phyloP scores from a whole-genome alignment of 2,113 vertebrate genomes.

The Himantopus leucocephalus region DNA sequence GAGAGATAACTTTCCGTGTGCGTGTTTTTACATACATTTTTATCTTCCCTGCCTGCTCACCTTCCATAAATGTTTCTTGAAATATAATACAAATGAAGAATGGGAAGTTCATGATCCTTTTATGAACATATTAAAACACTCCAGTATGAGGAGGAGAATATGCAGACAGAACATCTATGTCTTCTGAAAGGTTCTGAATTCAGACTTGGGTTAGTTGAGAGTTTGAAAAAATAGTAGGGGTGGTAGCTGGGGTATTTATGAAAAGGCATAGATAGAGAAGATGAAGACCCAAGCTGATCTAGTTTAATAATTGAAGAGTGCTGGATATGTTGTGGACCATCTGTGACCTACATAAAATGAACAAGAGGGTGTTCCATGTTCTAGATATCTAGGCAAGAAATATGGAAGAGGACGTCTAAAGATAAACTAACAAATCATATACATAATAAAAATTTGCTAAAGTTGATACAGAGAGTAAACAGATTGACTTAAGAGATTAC shows the following conservation, averaged over 20 bases:
- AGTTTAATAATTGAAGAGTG: neutral
- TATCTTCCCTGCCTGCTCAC: neutral
- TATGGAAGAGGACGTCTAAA: neutral
- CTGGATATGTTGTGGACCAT: neutral
- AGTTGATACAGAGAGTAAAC: neutral
- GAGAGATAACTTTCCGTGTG: neutral
- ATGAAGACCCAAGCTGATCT: neutral
- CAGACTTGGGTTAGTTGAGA: neutral
- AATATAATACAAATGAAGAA: neutral
- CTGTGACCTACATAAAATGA: constrained; percentile 7
- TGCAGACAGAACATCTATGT: neutral
- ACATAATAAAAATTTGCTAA: neutral
- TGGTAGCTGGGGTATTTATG: neutral
- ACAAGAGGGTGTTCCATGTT: neutral
- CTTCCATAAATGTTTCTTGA: neutral
- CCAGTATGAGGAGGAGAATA: neutral
- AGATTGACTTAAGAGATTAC: constrained; percentile 30
- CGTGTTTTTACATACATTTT: neutral
- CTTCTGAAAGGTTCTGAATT: neutral
- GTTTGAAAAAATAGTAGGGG: neutral
- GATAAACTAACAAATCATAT: neutral
- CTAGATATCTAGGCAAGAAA: neutral
- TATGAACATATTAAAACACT: neutral
- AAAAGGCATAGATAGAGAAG: neutral
- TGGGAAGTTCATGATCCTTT: neutral